Conservation (phyloP, 2,797 vertebrate species). For the Falco biarmicus region DNA sequence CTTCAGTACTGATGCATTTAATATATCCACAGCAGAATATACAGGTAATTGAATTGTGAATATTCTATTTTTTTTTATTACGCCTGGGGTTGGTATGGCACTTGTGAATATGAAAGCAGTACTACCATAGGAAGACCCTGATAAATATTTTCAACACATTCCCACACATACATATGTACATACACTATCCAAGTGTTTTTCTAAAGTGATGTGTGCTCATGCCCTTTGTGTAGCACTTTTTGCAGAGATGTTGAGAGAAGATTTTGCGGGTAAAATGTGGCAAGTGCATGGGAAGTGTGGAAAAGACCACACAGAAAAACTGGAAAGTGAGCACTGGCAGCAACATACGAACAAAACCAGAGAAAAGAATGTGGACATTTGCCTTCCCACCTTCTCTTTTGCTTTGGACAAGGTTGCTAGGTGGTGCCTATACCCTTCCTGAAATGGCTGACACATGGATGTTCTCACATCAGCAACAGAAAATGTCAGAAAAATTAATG, state of each 20-base stretch:
- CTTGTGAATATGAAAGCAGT: background rate
- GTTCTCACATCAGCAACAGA: background rate
- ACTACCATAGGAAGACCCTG: background rate
- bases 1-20: background rate
- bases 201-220: background rate
- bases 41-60: background rate
- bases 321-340: background rate
- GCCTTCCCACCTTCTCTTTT: background rate
- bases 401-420: background rate
- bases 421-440: background rate
- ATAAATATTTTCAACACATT: background rate
- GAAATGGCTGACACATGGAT: background rate
- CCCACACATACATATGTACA: accelerated
- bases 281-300: background rate
- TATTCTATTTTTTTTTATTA: background rate
- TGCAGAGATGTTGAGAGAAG: background rate
- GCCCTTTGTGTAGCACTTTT: background rate
- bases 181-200: background rate
- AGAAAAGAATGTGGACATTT: background rate
- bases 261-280: background rate
- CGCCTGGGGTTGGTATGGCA: background rate
- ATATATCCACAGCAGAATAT: background rate
- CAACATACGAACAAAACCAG: background rate
- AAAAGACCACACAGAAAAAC: background rate
- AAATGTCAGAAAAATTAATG: background rate